Conservation (phyloP, 2,888 invertebrate species). For the Tetragnatha montana region DNA sequence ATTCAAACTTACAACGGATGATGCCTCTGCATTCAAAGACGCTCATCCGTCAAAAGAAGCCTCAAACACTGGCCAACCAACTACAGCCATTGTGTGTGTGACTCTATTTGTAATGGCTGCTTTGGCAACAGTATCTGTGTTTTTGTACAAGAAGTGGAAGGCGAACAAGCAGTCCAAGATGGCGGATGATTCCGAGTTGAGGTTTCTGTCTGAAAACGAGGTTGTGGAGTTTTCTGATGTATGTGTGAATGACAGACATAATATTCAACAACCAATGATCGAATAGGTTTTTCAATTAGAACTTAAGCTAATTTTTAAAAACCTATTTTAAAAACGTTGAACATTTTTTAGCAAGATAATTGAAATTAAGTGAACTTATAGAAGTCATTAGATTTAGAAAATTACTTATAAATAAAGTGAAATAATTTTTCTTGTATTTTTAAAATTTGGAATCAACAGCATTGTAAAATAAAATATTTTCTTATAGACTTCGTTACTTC, state of each 20-base stretch:
- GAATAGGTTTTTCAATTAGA: neutral
- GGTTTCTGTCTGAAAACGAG: conserved; percentile 62
- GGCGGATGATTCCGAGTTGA: conserved; percentile 67
- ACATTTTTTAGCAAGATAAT: too few relatives aligned
- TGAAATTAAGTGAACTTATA: too few relatives aligned
- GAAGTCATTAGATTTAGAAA: too few relatives aligned
- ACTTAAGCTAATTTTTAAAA: too few relatives aligned
- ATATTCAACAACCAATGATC: conserved; percentile 8
- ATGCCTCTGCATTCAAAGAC: neutral
- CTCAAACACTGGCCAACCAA: neutral
- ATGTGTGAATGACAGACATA: conserved; percentile 38
- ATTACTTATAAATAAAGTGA: too few relatives aligned
- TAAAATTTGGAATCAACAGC: too few relatives aligned
- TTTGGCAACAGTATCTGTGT: neutral
- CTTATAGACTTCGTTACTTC: too few relatives aligned
- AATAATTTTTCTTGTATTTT: too few relatives aligned
- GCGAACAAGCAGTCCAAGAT: conserved; percentile 45
- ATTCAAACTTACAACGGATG: neutral
- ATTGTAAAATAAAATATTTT: too few relatives aligned
- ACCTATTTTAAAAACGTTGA: too few relatives aligned
- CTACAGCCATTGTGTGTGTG: conserved; percentile 24
- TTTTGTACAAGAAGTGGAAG: conserved; percentile 10
- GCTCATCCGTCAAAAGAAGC: conserved; percentile 27
- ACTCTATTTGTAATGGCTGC: conserved; percentile 17
- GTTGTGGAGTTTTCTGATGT: conserved; percentile 58